Base-by-base conservation (phyloP, 1,140 invertebrate genomes). In the Cyclina sinensis region DNA sequence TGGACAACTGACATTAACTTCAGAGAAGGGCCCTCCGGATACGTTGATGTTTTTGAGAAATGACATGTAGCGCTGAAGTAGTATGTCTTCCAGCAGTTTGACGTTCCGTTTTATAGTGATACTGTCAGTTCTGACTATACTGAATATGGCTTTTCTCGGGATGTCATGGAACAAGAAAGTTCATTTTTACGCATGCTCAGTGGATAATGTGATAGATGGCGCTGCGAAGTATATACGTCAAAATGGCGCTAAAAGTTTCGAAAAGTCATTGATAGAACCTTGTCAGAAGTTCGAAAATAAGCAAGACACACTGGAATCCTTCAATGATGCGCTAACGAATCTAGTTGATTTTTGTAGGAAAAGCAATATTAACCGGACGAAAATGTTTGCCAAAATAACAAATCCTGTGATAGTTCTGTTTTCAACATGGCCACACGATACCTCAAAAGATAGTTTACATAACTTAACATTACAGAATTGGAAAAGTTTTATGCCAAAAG, bases 381-480 rank as follows among this genome's bases (percentile, higher is more conserved):
- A 5, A 3, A 32, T 7, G 35, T 11, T 5, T 35, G 18, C 32
- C 1, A 35, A 70, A 16, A 37, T 37, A 1, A n/a, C 35, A 27
- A 81, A 70, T 21, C 87, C 87, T 21, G 37, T 89, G 16, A 37
- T 89, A 16, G 82, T 70, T 4, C 46, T 89, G 30, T 89, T 89
- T 65, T 83, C 87, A 18, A 83, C 87, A 24, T 83, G 79, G 87
- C n/a, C 39, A 11, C 37, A 24, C 5, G 54, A 65, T 57, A 54
- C 27, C 16, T 46, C 48, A 24, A 89, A 85, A 79, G 46, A 80
- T 51, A 24, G 21, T 7, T 54, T 86, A 18, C 85, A 90, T 73
- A 83, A 76, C 11, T 82, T 68, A 32, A 90, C 89, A 57, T 43
- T 90, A 18, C 59, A 51, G n/a, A 90, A 90, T n/a, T 90, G 89